These are phyloP conservation scores for Collichthys lucidus DNA, from an alignment of 2,113 vertebrate species.

Conservation along the genomic window DNA sequence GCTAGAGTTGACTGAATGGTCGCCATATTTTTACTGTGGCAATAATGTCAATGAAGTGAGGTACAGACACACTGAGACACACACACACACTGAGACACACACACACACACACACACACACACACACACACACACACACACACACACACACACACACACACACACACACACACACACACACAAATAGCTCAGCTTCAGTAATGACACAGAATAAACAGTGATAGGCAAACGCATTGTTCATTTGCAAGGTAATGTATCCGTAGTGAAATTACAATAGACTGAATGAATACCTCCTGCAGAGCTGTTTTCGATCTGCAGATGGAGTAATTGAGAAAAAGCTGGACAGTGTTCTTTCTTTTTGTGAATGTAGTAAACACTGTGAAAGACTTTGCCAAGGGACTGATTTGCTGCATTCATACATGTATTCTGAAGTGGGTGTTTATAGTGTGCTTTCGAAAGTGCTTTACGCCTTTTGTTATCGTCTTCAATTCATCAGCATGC, in stretches of 20 bases:
- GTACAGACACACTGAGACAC: not conserved
- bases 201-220: not conserved
- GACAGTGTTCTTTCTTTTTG: constrained; percentile 21
- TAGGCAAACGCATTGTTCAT: constrained; percentile 10
- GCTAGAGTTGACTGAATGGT: not conserved
- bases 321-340: constrained; percentile 8
- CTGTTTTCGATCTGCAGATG: constrained; percentile 22
- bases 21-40: not conserved
- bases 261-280: constrained; percentile 20
- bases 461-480: not conserved
- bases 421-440: not conserved
- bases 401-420: constrained; percentile 26
- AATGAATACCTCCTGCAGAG: constrained; percentile 33
- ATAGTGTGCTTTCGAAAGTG: not conserved
- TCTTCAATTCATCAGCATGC: not conserved
- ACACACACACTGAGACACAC: too few species aligned
- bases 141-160: not conserved
- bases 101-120: too few species aligned
- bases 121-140: too few species aligned
- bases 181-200: not conserved
- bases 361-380: constrained; percentile 15
- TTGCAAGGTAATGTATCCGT: constrained; percentile 16
- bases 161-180: not conserved
- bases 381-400: constrained; percentile 18
- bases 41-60: too few species aligned